These are phyloP conservation scores for Drosophila borealis DNA, from an alignment of 2,888 invertebrate species.

Conservation along the genomic window DNA sequence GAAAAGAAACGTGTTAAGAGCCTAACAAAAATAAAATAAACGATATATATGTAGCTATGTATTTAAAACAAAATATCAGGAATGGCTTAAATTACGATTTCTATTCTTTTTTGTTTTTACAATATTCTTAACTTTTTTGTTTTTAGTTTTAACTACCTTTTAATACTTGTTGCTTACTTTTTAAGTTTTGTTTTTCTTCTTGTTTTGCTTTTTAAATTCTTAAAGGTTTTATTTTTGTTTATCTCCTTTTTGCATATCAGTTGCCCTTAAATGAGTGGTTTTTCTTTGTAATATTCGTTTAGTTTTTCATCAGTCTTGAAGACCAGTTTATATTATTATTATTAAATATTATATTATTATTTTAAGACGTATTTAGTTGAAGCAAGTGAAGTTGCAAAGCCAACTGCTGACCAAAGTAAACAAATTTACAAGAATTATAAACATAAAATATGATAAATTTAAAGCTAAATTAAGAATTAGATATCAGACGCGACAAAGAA, in stretches of 20 bases:
- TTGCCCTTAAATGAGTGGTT: conserved; percentile 38
- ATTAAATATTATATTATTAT: conserved; percentile 5
- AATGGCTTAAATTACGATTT: conserved; percentile 66
- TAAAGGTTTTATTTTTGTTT: conserved; percentile 28
- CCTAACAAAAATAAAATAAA: conserved; percentile 18
- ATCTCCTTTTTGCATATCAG: conserved; percentile 30
- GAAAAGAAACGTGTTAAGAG: conserved; percentile 17
- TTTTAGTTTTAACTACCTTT: conserved; percentile 5
- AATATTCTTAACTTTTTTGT: conserved; percentile 27
- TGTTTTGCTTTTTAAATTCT: conserved; percentile 30
- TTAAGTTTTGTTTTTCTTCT: conserved; percentile 17
- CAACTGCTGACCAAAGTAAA: conserved; percentile 4
- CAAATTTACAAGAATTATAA: conserved; percentile 3
- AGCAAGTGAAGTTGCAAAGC: conserved; percentile 35
- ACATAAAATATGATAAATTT: conserved; percentile 4
- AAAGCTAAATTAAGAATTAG: conserved; percentile 5
- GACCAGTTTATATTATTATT: conserved; percentile 62
- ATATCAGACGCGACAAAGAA: conserved; percentile 15
- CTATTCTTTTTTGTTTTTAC: conserved; percentile 38
- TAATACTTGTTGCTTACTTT: conserved; percentile 66
- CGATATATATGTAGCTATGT: conserved; percentile 12
- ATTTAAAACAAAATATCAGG: conserved; percentile 59
- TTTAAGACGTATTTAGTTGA: conserved; percentile 19
- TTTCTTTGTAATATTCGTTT: conserved; percentile 63
- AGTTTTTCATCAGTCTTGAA: conserved; percentile 72